Percentiles rank a stretch among this genome's conserved stretches.
These are phyloP conservation scores for Pipistrellus nathusii DNA, from an alignment of 2,797 vertebrate species.

Conservation along the genomic window DNA sequence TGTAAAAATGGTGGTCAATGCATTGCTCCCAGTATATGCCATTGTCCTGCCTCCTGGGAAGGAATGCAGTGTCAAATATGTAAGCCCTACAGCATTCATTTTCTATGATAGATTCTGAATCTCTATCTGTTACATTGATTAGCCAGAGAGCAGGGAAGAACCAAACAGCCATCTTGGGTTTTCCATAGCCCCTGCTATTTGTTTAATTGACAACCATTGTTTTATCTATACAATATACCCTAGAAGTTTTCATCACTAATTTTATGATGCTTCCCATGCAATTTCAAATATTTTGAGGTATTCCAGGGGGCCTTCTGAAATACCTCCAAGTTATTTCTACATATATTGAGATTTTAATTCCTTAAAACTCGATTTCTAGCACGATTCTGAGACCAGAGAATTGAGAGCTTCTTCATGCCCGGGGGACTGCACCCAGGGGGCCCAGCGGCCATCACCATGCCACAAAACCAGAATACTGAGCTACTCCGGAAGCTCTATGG, in stretches of 20 bases:
- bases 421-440: no score
- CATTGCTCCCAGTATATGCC: conserved; percentile 91
- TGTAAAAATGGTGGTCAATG: conserved; percentile 95
- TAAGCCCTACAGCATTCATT: conserved; percentile 86
- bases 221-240: background rate
- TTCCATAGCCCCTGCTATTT: background rate
- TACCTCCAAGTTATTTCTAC: background rate
- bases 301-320: background rate
- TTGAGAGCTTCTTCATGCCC: no score
- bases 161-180: background rate
- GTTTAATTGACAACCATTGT: background rate
- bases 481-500: no score
- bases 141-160: background rate
- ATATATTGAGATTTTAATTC: background rate
- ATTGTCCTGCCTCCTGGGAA: conserved; percentile 92
- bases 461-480: no score
- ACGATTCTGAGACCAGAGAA: no score
- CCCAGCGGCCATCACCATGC: no score
- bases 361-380: background rate
- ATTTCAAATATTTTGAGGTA: background rate
- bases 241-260: background rate
- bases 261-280: background rate
- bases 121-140: background rate
- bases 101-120: background rate
- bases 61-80: conserved; percentile 93